Percentiles rank a stretch among this genome's conserved stretches.
phyloP scores from a whole-genome alignment of 2,888 invertebrate genomes.

The Polyploca ridens region DNA sequence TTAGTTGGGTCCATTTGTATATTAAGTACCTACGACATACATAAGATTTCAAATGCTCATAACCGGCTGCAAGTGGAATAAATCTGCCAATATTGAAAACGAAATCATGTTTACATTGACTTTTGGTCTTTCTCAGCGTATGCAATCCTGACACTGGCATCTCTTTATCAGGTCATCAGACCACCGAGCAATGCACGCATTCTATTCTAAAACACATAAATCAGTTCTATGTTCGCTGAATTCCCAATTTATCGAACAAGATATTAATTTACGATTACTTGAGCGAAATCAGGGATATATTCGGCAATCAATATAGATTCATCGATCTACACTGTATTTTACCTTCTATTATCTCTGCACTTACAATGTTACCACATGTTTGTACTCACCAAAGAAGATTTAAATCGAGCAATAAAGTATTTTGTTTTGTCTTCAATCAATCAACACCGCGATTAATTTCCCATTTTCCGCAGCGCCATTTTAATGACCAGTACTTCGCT shows the following conservation, averaged over 20 bases:
- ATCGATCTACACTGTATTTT: constrained; percentile 5
- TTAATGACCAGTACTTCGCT: constrained; percentile 47
- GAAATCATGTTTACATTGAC: constrained; percentile 4
- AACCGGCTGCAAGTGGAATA: background rate
- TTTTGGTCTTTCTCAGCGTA: constrained; percentile 1
- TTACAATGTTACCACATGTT: background rate
- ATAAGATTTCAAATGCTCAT: constrained; percentile 2
- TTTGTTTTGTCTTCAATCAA: constrained; percentile 9
- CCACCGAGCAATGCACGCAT: constrained; percentile 3
- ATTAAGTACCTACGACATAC: background rate
- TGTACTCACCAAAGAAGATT: constrained; percentile 1
- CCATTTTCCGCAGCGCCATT: constrained; percentile 43
- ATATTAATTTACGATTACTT: constrained; percentile 6
- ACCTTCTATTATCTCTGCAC: constrained; percentile 5
- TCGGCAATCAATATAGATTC: background rate
- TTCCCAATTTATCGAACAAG: background rate
- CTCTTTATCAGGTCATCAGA: constrained; percentile 6
- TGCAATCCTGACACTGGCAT: background rate
- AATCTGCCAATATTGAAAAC: constrained; percentile 2
- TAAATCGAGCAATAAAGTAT: constrained; percentile 4
- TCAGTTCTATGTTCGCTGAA: background rate
- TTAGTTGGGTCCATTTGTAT: too few relatives aligned
- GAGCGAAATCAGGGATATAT: constrained; percentile 4
- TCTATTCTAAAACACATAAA: constrained; percentile 8
- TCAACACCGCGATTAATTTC: constrained; percentile 17